Evolutionary conservation across 2,888 invertebrate species (phyloP).

Genomic region (Sclerodermus sp.): DNA sequence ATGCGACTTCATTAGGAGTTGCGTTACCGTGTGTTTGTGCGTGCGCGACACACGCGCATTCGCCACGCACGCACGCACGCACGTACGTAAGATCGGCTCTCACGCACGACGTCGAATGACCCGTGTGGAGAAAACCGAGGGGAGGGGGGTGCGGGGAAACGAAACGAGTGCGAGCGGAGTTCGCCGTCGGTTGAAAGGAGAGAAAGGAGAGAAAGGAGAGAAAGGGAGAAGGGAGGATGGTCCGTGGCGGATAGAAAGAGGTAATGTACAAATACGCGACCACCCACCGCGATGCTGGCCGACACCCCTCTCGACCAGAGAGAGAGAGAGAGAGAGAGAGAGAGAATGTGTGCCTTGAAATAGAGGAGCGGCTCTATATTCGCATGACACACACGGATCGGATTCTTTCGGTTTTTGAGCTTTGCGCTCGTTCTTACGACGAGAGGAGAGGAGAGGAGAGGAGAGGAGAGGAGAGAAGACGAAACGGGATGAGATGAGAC

Average conservation of each 20-base stretch:
- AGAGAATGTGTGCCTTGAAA: conserved; percentile 21
- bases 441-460: too few relatives aligned
- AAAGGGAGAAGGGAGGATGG: conserved; percentile 11
- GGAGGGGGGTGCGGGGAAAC: background rate
- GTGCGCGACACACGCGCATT: conserved; percentile 8
- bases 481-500: too few relatives aligned
- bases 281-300: conserved; percentile 40
- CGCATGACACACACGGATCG: background rate
- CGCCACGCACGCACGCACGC: background rate
- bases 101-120: too few relatives aligned
- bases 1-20: conserved; percentile 36
- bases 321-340: conserved; percentile 2
- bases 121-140: background rate
- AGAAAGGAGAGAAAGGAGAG: conserved; percentile 23
- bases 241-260: conserved; percentile 28
- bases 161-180: conserved; percentile 9
- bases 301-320: conserved; percentile 23
- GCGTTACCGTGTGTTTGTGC: background rate
- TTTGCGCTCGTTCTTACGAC: too few relatives aligned
- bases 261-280: conserved; percentile 42
- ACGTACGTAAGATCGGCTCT: background rate
- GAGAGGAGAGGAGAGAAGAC: too few relatives aligned
- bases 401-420: too few relatives aligned
- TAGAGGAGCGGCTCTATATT: background rate
- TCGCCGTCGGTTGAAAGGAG: background rate